Percentiles rank a stretch among this genome's conserved stretches.
phyloP scores from a whole-genome alignment of 2,113 vertebrate species.

The Melanerpes formicivorus region DNA sequence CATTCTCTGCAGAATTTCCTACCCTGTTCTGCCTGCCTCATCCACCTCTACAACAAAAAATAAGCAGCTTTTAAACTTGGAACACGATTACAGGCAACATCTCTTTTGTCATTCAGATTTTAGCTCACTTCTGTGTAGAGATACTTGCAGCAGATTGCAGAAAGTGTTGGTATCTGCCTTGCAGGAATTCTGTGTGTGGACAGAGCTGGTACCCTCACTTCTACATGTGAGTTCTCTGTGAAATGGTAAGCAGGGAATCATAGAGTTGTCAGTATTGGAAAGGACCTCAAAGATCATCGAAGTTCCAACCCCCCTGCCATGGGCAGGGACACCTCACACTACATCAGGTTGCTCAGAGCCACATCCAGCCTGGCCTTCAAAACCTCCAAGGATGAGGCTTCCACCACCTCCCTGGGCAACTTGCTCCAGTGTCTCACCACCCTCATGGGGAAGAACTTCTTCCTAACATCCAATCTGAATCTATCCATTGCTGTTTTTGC shows the following conservation, averaged over 20 bases:
- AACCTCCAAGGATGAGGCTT: too few relatives aligned
- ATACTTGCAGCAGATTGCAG: background rate
- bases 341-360: too few relatives aligned
- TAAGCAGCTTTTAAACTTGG: background rate
- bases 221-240: background rate
- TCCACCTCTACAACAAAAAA: background rate
- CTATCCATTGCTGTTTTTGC: too few relatives aligned
- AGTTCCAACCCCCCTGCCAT: too few relatives aligned
- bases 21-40: background rate
- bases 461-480: too few relatives aligned
- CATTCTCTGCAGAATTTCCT: background rate
- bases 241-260: background rate
- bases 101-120: background rate
- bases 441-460: too few relatives aligned
- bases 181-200: background rate
- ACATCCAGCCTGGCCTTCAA: too few relatives aligned
- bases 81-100: fast-evolving
- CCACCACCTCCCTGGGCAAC: too few relatives aligned
- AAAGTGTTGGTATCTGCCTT: background rate
- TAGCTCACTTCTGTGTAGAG: background rate
- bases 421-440: too few relatives aligned
- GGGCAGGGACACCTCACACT: too few relatives aligned
- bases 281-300: too few relatives aligned
- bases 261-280: background rate
- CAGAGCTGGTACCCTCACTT: background rate